Base-by-base conservation (phyloP, 2,888 invertebrate genomes). In the Amorpha juglandis region DNA sequence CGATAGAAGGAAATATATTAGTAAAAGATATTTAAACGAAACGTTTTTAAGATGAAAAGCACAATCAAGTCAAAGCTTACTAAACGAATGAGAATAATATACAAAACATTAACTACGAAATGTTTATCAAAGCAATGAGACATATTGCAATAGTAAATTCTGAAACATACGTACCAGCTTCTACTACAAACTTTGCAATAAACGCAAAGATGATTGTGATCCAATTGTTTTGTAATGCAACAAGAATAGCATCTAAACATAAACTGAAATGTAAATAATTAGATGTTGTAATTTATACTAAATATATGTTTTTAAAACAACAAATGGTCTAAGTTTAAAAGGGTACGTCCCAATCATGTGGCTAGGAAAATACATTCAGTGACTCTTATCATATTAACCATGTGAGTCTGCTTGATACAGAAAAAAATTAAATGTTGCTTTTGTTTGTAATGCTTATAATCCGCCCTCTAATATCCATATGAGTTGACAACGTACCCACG, bases 241-340 rank as follows among this genome's bases (percentile, higher is more conserved):
- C 19, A 38, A 16, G 38, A 19, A 19, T 42, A 42, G 58, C 42
- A 58, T 12, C 42, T 19, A 19, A 58, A 42, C 58, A 35, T 19
- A 58, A 6, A 42, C 58, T 58, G 58, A 21, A 58, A 42, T 42
- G 42, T 0, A 58, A 58, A 11, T 55, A 47, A 51, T 58, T 35
- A 62, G 51, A 58, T 58, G 58, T 19, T 58, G 58, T 58, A 42
- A 58, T 58, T 58, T 58, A 58, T 42, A 58, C 58, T 58, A 35
- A 55, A 1, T 53, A 35, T 53, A 55, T 55, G 16, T 16, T 16
- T 55, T 16, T 11, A 19, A 58, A 58, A 58, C 42, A 58, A 58
- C 38, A 53, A 53, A 58, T 55, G 58, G 19, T 19, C 11, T 58
- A 42, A 42, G 11, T 42, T 42, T 42, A 58, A 58, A 58, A 58